Conservation (phyloP, 2,888 invertebrate species). For the Perithous albicinctus region DNA sequence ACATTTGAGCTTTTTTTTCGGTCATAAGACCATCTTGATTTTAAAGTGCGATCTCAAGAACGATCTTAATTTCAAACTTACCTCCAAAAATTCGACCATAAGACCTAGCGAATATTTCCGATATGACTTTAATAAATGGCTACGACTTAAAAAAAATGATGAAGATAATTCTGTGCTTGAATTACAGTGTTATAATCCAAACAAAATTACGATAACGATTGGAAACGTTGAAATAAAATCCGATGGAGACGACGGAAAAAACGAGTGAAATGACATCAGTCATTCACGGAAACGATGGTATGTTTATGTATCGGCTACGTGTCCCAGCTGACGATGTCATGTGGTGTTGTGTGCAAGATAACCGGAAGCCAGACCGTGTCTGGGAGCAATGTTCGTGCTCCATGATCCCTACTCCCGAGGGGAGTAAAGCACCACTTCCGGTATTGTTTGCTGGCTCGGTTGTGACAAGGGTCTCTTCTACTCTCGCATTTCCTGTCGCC, state of each 20-base stretch:
- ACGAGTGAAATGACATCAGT: slow-evolving; percentile 5
- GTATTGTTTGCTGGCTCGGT: slow-evolving; percentile 61
- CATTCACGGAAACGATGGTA: slow-evolving; percentile 24
- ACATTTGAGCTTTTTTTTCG: too few relatives aligned
- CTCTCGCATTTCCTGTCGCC: background rate
- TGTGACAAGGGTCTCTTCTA: slow-evolving; percentile 54
- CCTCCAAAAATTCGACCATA: background rate
- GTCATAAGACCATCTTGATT: too few relatives aligned
- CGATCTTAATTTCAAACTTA: too few relatives aligned
- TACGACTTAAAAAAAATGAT: too few relatives aligned
- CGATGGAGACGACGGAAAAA: background rate
- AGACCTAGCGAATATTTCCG: background rate
- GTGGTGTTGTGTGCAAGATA: slow-evolving; percentile 57
- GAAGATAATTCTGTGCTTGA: too few relatives aligned
- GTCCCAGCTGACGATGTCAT: slow-evolving; percentile 58
- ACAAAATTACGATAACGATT: too few relatives aligned
- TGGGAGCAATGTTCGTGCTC: slow-evolving; percentile 62
- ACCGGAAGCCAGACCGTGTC: slow-evolving; percentile 65
- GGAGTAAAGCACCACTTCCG: slow-evolving; percentile 67
- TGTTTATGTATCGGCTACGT: slow-evolving; percentile 24
- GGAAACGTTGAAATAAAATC: slow-evolving; percentile 4
- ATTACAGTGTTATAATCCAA: too few relatives aligned
- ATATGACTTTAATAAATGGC: too few relatives aligned
- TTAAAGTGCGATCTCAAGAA: too few relatives aligned
- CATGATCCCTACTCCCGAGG: slow-evolving; percentile 62